phyloP scores from a whole-genome alignment of 1,140 invertebrate species.

The Megalopta genalis region DNA sequence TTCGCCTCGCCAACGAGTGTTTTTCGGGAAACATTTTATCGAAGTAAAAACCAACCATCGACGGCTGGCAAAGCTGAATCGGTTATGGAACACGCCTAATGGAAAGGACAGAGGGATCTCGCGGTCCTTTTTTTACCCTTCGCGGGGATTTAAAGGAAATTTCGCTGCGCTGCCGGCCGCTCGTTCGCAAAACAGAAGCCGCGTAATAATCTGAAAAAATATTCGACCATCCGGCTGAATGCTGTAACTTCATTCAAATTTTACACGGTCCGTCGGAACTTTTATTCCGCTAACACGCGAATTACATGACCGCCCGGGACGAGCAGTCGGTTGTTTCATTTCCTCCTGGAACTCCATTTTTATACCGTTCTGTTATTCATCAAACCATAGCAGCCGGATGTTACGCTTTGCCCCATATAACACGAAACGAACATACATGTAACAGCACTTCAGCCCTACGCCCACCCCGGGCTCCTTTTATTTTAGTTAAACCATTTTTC shows the following conservation, averaged over 20 bases:
- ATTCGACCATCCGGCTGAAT: not conserved
- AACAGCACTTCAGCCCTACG: not conserved
- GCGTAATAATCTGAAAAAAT: conserved; percentile 6
- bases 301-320: conserved; percentile 11
- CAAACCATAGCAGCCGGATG: conserved; percentile 5
- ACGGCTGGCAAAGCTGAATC: too few relatives aligned
- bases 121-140: not conserved
- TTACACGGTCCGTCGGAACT: conserved; percentile 10
- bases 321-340: conserved; percentile 6
- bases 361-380: conserved; percentile 21
- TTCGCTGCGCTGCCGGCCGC: not conserved
- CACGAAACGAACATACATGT: not conserved
- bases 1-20: too few relatives aligned
- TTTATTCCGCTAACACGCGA: conserved; percentile 12
- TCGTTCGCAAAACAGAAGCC: not conserved
- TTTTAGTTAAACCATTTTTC: conserved; percentile 1
- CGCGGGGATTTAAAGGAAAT: not conserved
- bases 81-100: too few relatives aligned
- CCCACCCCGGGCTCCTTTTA: not conserved
- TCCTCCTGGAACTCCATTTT: conserved; percentile 13
- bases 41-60: too few relatives aligned
- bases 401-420: conserved; percentile 11
- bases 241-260: conserved; percentile 6
- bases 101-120: not conserved
- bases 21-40: too few relatives aligned